These are phyloP conservation scores for Drosophila melanogaster DNA, from an alignment of 1,140 invertebrate genomes.

Conservation along the genomic window Release_6_plus_ISO1_MT NT_037436.4:15958501-15959000, in stretches of 20 bases:
- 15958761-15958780: slow-evolving; percentile 24
- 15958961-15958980: slow-evolving; percentile 40
- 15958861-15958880: slow-evolving; percentile 64
- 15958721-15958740: slow-evolving; percentile 3
- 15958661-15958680: slow-evolving; percentile 2
- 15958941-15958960: slow-evolving; percentile 54
- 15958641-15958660: slow-evolving; percentile 11
- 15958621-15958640: neutral
- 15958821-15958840: slow-evolving; percentile 32
- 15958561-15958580: neutral
- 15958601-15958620: slow-evolving; percentile 11
- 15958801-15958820: slow-evolving; percentile 76
- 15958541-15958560: neutral
- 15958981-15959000: slow-evolving; percentile 74
- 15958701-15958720: slow-evolving; percentile 36
- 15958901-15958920: slow-evolving; percentile 64
- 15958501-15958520: no score
- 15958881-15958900: slow-evolving; percentile 73
- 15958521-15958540: no score
- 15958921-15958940: slow-evolving; percentile 71
- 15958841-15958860: slow-evolving; percentile 35
- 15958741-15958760: slow-evolving; percentile 17
- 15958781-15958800: slow-evolving; percentile 72
- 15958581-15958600: neutral
- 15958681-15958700: slow-evolving; percentile 12